These are phyloP conservation scores for Emmelina monodactyla DNA, from an alignment of 2,888 invertebrate species.

Conservation along the genomic window DNA sequence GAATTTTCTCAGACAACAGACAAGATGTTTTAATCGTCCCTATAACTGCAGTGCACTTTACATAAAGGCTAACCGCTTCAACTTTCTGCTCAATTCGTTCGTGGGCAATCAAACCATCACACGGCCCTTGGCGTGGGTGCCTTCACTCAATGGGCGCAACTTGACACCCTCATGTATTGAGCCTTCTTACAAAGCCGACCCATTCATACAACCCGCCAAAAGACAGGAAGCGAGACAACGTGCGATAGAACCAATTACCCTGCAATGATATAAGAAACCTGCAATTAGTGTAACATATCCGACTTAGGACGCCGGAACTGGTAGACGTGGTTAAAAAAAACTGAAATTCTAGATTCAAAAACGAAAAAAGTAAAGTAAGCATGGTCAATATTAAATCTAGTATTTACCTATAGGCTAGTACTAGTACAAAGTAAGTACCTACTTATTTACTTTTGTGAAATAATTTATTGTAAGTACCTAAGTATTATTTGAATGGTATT, in stretches of 20 bases:
- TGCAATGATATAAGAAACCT: slow-evolving; percentile 59
- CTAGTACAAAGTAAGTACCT: too few relatives aligned
- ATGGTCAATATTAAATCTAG: too few relatives aligned
- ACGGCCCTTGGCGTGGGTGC: slow-evolving; percentile 37
- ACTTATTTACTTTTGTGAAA: too few relatives aligned
- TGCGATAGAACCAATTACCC: slow-evolving; percentile 58
- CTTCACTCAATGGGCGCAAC: slow-evolving; percentile 39
- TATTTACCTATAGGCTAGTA: too few relatives aligned
- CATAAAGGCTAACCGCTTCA: background rate
- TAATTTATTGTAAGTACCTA: too few relatives aligned
- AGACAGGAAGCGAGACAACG: slow-evolving; percentile 60
- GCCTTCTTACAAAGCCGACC: slow-evolving; percentile 32
- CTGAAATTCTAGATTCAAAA: background rate
- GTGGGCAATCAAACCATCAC: slow-evolving; percentile 6
- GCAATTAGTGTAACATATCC: slow-evolving; percentile 56
- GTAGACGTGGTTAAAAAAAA: too few relatives aligned
- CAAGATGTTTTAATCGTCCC: too few relatives aligned
- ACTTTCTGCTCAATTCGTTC: background rate
- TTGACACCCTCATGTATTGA: slow-evolving; percentile 39
- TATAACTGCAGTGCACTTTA: too few relatives aligned
- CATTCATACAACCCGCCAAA: slow-evolving; percentile 37
- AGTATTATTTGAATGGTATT: too few relatives aligned
- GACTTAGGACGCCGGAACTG: too few relatives aligned
- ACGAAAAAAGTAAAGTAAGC: too few relatives aligned
- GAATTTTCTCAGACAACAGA: too few relatives aligned